Evolutionary conservation across 2,797 vertebrate species (phyloP), one percentile per base, ranked within the genome.

Genomic region (Ctenosaura bakeri): DNA sequence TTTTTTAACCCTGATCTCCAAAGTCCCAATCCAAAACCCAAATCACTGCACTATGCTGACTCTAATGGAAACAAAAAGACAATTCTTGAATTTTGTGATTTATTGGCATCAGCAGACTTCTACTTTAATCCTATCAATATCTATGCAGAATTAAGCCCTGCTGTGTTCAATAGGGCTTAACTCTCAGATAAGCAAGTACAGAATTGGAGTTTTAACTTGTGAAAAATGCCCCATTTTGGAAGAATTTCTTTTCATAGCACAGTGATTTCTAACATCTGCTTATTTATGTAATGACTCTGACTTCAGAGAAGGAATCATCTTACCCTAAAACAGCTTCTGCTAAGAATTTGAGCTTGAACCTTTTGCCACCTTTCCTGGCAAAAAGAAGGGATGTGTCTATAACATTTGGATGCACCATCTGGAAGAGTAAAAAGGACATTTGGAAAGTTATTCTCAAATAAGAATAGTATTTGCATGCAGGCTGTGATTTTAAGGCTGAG

Each of bases 321-420:
- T 97, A 99, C 98, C 97, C 97, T 91, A 99, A 97, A 93, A 99
- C 95, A 20, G 94, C 94, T 94, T 98, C 96, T 0, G 98, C 97
- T 97, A 99, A 96, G 92, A 98, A 97, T 94, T 98, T 99, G 32
- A 99, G 97, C 93, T 98, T 99, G 96, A 98, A 99, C 94, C 93
- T 98, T 94, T 95, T 97, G 73, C 98, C 97, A 69, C 94, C 97
- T 7, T 96, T 95, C 93, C 93, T 97, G 88, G 95, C 96, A 96
- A 98, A 99, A 88, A 99, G 98, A 94, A 99, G 92, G 0, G 99
- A 98, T 14, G 98, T 98, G 95, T 99, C 98, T 74, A 99, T 98
- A 20, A 99, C 97, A 64, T 98, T 98, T 50, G 92, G 97, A 94
- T 99, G 98, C 93, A 98, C 98, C 96, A 99, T 96, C 98, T 98